Evolutionary conservation across 2,113 vertebrate species (phyloP).

Genomic region (Lamprologus callipterus): DNA sequence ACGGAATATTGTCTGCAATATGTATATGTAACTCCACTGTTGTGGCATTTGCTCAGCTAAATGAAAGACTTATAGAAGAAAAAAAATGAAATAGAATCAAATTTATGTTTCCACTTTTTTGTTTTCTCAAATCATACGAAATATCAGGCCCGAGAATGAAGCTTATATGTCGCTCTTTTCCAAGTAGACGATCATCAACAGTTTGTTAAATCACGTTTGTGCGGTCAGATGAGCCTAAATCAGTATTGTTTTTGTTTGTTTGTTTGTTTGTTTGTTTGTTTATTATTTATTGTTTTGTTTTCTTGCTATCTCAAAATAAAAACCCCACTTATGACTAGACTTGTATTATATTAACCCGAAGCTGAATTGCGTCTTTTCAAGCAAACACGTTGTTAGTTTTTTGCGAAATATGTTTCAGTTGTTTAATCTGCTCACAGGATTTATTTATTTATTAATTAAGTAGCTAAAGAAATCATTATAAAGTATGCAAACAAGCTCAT

Average conservation of each 20-base stretch:
- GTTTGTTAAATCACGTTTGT: not conserved
- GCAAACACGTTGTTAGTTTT: not conserved
- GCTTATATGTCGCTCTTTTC: not conserved
- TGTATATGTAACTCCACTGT: not conserved
- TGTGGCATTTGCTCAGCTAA: not conserved
- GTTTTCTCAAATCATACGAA: not conserved
- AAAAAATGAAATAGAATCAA: not conserved
- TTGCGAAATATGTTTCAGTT: not conserved
- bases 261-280: rapidly evolving
- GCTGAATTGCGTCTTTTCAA: not conserved
- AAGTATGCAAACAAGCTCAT: not conserved
- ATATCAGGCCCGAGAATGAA: not conserved
- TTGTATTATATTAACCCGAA: not conserved
- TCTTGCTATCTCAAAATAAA: not conserved
- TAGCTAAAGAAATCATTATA: not conserved
- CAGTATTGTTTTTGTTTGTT: not conserved
- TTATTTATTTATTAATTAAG: not conserved
- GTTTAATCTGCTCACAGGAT: not conserved
- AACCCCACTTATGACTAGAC: not conserved
- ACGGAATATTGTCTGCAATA: not conserved
- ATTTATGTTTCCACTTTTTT: not conserved
- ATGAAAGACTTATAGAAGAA: not conserved
- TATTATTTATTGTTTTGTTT: rapidly evolving
- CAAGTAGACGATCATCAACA: not conserved
- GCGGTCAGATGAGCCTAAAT: not conserved